These are phyloP conservation scores for Heterocephalus glaber DNA, from an alignment of 2,113 vertebrate species.

Conservation along the genomic window DNA sequence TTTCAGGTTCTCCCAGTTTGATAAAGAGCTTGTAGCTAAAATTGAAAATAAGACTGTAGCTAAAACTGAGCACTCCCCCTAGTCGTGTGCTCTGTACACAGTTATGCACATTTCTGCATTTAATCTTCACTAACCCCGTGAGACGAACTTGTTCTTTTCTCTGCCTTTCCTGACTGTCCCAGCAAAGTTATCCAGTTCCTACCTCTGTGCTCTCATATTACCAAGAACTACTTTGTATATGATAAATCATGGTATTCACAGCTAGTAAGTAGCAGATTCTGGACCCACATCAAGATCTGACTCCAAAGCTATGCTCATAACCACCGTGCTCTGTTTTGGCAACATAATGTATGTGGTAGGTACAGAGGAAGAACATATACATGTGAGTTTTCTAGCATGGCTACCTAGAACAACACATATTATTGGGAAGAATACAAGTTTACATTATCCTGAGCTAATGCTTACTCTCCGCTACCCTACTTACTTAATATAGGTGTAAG, in stretches of 20 bases:
- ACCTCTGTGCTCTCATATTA: not conserved
- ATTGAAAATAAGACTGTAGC: not conserved
- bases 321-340: not conserved
- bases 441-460: not conserved
- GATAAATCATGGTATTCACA: not conserved
- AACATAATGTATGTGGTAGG: not conserved
- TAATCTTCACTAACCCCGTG: not conserved
- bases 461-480: not conserved
- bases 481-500: not conserved
- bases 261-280: constrained; percentile 10
- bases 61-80: not conserved
- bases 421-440: not conserved
- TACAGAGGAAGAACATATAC: constrained; percentile 15
- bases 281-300: not conserved
- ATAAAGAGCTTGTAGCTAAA: not conserved
- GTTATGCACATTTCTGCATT: not conserved
- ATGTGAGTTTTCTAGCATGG: not conserved
- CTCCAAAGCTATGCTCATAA: not conserved
- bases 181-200: not conserved
- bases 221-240: not conserved
- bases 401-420: not conserved
- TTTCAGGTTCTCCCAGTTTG: not conserved
- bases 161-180: not conserved
- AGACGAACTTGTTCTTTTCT: not conserved
- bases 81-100: not conserved